These are phyloP conservation scores for Yponomeuta cagnagella DNA, from an alignment of 2,888 invertebrate species.

Conservation along the genomic window DNA sequence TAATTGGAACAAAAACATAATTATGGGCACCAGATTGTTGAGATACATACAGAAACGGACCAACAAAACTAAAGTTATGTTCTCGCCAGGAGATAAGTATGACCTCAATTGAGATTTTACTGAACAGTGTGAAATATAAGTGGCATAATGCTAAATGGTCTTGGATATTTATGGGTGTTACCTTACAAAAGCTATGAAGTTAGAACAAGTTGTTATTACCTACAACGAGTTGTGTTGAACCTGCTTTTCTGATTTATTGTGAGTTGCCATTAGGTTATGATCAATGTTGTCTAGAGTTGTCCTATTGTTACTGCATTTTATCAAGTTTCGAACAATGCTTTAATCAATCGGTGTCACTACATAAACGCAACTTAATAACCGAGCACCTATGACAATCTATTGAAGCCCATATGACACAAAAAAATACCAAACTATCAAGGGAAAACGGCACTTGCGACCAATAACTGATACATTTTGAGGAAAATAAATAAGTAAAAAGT, in stretches of 20 bases:
- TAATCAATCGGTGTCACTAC: slow-evolving; percentile 18
- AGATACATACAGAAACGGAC: not conserved
- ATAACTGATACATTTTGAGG: not conserved
- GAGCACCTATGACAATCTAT: not conserved
- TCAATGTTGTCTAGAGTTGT: slow-evolving; percentile 54
- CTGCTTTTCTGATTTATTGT: slow-evolving; percentile 63
- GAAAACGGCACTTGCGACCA: not conserved
- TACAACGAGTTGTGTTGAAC: slow-evolving; percentile 64
- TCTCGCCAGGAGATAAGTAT: slow-evolving; percentile 37
- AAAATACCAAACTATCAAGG: not conserved
- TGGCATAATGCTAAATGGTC: slow-evolving; percentile 46
- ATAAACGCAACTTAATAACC: slow-evolving; percentile 13
- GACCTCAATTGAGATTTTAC: slow-evolving; percentile 50
- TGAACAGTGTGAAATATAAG: slow-evolving; percentile 44
- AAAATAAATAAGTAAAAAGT: too few species aligned
- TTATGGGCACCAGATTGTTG: not conserved
- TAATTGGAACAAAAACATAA: not conserved
- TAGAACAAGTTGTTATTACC: slow-evolving; percentile 53
- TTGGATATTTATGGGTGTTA: slow-evolving; percentile 44
- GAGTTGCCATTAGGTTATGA: slow-evolving; percentile 52
- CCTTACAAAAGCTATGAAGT: slow-evolving; percentile 39
- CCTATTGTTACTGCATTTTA: slow-evolving; percentile 47
- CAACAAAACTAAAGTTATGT: slow-evolving; percentile 22
- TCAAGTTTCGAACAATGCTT: slow-evolving; percentile 34
- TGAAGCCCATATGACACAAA: not conserved